phyloP scores from a whole-genome alignment of 2,888 invertebrate genomes.

The Epinotia brunnichana region DNA sequence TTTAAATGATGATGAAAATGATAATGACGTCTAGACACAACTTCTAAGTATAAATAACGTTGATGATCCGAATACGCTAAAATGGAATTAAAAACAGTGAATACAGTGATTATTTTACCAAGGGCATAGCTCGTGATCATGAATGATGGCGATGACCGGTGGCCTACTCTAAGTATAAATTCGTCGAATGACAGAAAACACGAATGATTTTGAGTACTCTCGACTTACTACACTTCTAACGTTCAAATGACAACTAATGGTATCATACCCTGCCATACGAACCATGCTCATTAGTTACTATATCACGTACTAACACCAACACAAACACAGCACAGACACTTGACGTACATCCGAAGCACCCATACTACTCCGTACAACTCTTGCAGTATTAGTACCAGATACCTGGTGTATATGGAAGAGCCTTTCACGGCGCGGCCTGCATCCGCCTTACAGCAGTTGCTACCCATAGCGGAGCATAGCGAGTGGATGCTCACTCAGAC shows the following conservation, averaged over 20 bases:
- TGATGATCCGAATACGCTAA: background rate
- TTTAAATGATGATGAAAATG: background rate
- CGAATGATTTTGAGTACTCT: background rate
- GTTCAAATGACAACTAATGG: background rate
- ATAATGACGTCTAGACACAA: background rate
- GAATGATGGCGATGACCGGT: background rate
- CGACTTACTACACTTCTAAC: background rate
- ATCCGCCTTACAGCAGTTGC: slow-evolving; percentile 85
- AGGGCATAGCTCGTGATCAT: background rate
- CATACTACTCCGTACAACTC: slow-evolving; percentile 69
- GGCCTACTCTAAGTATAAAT: background rate
- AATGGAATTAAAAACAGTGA: background rate
- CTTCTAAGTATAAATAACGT: background rate
- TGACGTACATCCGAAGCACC: slow-evolving; percentile 74
- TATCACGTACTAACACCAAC: slow-evolving; percentile 52
- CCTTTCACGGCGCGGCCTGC: slow-evolving; percentile 74
- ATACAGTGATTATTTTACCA: background rate
- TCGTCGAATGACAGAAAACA: background rate
- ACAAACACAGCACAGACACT: slow-evolving; percentile 52
- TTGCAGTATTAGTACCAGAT: slow-evolving; percentile 70
- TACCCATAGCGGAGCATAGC: slow-evolving; percentile 80
- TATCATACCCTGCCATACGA: background rate
- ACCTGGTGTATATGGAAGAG: slow-evolving; percentile 82
- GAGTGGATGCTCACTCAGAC: slow-evolving; percentile 68
- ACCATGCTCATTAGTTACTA: slow-evolving; percentile 38